A percentile compares a stretch with the other conserved stretches of the same genome.
phyloP scores from a whole-genome alignment of 2,797 vertebrate genomes.

The Takifugu ocellatus region DNA sequence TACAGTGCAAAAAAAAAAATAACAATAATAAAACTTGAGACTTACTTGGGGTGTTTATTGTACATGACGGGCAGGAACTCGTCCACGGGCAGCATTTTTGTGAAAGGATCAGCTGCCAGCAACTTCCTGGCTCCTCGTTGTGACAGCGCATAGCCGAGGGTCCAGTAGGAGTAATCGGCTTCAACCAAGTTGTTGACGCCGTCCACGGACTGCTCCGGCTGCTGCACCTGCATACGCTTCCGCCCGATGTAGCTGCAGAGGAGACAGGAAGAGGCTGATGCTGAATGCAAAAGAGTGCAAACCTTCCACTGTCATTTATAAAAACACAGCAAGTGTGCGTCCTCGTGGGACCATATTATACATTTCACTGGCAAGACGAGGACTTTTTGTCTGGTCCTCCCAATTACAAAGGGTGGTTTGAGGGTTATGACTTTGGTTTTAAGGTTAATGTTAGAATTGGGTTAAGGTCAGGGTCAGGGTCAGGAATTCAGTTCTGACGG shows the following conservation, averaged over 20 bases:
- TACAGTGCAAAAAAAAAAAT: too few species aligned
- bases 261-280: neutral
- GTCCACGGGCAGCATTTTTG: conserved; percentile 78
- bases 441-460: too few species aligned
- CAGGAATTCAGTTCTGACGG: too few species aligned
- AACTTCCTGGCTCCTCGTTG: conserved; percentile 74
- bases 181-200: conserved; percentile 77
- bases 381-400: too few species aligned
- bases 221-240: conserved; percentile 80
- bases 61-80: conserved; percentile 83
- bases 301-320: neutral
- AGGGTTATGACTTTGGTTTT: too few species aligned
- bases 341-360: neutral
- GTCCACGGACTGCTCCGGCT: conserved; percentile 74
- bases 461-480: neutral
- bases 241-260: conserved; percentile 75
- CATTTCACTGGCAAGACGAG: too few species aligned
- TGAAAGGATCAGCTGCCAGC: conserved; percentile 65
- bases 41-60: conserved; percentile 81
- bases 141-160: conserved; percentile 77
- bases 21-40: conserved; percentile 3
- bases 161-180: conserved; percentile 84
- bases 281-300: neutral
- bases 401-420: too few species aligned
- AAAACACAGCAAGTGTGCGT: neutral